These are phyloP conservation scores for Tortrix viridana DNA, from an alignment of 2,888 invertebrate genomes.

Conservation along the genomic window DNA sequence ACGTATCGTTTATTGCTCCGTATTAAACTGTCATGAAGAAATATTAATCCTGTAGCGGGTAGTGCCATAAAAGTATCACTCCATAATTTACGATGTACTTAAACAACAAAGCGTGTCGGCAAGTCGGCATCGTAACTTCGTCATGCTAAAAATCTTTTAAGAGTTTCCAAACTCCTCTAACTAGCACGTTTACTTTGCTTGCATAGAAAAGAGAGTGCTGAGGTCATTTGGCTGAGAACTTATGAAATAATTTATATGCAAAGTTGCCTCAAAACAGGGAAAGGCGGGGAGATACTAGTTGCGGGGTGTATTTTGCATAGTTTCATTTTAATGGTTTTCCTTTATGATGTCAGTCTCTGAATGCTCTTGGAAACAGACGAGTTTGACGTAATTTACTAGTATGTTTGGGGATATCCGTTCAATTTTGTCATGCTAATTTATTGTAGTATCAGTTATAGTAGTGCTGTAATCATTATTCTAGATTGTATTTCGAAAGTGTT, in stretches of 20 bases:
- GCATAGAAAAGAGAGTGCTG: constrained; percentile 31
- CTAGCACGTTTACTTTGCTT: constrained; percentile 20
- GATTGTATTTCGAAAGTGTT: no score
- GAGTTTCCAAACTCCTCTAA: constrained; percentile 17
- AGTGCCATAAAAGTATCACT: constrained; percentile 27
- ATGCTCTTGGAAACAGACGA: background rate
- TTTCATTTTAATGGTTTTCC: constrained; percentile 14
- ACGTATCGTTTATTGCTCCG: constrained; percentile 11
- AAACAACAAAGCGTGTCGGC: constrained; percentile 25
- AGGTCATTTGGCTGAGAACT: constrained; percentile 33
- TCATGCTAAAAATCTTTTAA: constrained; percentile 32
- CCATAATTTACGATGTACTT: constrained; percentile 28
- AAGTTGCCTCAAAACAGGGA: constrained; percentile 29
- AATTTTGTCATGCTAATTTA: background rate
- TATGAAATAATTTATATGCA: constrained; percentile 37
- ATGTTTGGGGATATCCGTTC: background rate
- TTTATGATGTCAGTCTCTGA: constrained; percentile 8
- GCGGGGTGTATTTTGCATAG: constrained; percentile 20
- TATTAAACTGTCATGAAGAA: constrained; percentile 5
- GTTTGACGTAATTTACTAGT: background rate
- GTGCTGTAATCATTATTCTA: no score
- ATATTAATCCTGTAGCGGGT: constrained; percentile 20
- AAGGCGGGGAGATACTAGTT: constrained; percentile 21
- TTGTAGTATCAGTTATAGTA: background rate
- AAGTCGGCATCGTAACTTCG: constrained; percentile 21